These are phyloP conservation scores for Hydra vulgaris DNA, from an alignment of 30 jellyfish, hydroid and myxozoan species.

Conservation along the genomic window DNA sequence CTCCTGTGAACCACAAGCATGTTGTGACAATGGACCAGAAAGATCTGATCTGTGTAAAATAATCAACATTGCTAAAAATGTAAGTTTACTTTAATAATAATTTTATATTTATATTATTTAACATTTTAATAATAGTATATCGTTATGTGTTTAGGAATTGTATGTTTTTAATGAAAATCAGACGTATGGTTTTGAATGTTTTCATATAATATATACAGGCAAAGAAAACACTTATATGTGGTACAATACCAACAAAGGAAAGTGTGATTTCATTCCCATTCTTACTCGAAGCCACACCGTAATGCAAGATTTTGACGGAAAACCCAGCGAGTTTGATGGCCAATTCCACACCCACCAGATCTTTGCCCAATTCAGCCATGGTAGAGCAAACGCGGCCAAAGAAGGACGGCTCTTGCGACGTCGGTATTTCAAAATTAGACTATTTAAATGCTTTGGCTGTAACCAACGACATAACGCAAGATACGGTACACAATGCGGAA, in stretches of 20 bases:
- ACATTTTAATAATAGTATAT: too few species aligned
- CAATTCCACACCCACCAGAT: not conserved
- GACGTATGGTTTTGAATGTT: too few species aligned
- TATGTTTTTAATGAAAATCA: too few species aligned
- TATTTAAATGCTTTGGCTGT: not conserved
- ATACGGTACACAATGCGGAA: too few species aligned
- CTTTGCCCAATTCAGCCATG: not conserved
- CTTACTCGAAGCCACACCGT: not conserved
- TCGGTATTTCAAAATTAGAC: not conserved
- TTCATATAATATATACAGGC: not conserved
- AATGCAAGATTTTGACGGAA: not conserved
- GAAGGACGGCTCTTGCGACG: not conserved
- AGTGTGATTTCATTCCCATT: not conserved
- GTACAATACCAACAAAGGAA: not conserved
- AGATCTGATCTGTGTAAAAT: too few species aligned
- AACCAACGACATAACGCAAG: too few species aligned
- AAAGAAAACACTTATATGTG: not conserved
- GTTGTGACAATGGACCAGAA: too few species aligned
- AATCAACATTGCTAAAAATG: too few species aligned
- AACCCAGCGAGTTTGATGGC: not conserved
- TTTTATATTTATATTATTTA: too few species aligned
- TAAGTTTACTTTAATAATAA: too few species aligned
- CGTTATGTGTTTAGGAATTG: too few species aligned
- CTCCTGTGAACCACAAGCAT: too few species aligned
- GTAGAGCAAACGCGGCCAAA: not conserved